Base-by-base conservation (phyloP, 2,888 invertebrate species). In the Rambutsinella grinnellia region DNA sequence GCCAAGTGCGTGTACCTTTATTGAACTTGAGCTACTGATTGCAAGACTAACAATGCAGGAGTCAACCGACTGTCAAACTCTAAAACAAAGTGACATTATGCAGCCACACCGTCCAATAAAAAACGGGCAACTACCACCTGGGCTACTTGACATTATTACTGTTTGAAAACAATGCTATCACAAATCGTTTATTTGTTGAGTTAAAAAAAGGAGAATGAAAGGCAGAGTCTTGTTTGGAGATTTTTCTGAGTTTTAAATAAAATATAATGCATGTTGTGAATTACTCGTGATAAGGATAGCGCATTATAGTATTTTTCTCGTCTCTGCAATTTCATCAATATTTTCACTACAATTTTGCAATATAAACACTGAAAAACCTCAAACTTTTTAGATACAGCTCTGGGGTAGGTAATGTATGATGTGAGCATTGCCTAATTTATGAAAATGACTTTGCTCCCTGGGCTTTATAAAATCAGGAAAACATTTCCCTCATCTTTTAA, bases 381-480 rank as follows among this genome's bases (percentile, higher is more conserved):
- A n/a, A n/a, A n/a, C n/a, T n/a, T n/a, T n/a, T n/a, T n/a, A n/a
- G n/a, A n/a, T n/a, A n/a, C n/a, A n/a, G n/a, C n/a, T n/a, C n/a
- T 66, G 27, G 51, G 66, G 56, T 66, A 66, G 66, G 66, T 66
- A 66, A 66, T 66, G 1, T 44, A 36, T 21, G 26, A 27, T 51
- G 36, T 54, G 19, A 54, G 56, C 66, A 54, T 56, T 56, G 46
- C 46, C 21, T 60, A 60, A 68, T 69, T 69, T 69, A 61, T 69
- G 28, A 44, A 69, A 69, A 61, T 69, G 26, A 51, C 60, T 21
- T 3, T 24, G 36, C 68, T 60, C 68, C 68, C 53, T 36, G 68
- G 68, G 60, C 60, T 68, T 44, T n/a, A 26, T 26, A 6, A 23
- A 46, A 46, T 23, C 36, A 47, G 49, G 28, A 68, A n/a, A 23